Evolutionary conservation across 2,797 vertebrate species (phyloP).

Genomic region (Falco novaeseelandiae): DNA sequence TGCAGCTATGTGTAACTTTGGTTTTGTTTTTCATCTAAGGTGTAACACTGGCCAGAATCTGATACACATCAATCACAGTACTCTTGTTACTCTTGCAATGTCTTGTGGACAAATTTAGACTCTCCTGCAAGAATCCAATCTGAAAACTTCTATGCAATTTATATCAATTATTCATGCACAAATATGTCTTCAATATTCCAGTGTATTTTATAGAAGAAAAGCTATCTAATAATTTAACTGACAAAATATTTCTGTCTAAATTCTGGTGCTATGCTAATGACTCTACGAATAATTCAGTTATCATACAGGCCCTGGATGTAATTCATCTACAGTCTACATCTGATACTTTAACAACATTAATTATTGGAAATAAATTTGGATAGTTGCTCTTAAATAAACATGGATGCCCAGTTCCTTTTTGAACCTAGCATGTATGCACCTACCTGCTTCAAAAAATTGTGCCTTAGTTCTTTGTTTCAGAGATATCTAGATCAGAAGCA

Average conservation of each 20-base stretch:
- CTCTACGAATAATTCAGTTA: neutral
- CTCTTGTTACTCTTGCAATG: neutral
- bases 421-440: neutral
- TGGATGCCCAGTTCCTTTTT: neutral
- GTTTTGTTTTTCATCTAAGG: neutral
- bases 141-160: neutral
- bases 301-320: neutral
- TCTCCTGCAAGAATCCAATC: neutral
- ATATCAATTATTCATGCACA: neutral
- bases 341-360: neutral
- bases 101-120: neutral
- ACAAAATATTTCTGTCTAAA: neutral
- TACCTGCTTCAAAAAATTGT: neutral
- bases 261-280: neutral
- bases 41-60: accelerated
- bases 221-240: neutral
- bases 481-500: neutral
- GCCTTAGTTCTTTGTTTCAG: neutral
- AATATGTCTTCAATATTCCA: neutral
- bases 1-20: neutral
- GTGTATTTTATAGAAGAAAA: neutral
- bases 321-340: neutral
- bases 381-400: neutral
- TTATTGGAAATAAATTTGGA: neutral
- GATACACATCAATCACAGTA: neutral